Base-by-base conservation (phyloP, 2,888 invertebrate species). In the Ichneumon xanthorius region DNA sequence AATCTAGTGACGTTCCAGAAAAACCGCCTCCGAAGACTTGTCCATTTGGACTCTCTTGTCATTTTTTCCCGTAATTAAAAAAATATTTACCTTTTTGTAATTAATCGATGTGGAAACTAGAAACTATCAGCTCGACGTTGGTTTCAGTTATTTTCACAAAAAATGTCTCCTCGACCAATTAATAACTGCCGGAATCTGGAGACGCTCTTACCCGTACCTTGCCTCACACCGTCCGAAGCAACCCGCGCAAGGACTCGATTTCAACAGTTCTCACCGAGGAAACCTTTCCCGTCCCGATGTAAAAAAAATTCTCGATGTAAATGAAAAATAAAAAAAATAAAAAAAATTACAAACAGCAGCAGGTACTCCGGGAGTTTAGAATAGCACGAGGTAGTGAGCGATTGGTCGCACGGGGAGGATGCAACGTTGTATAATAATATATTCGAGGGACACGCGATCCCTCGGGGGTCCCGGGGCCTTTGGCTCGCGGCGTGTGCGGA, bases 401-500 rank as follows among this genome's bases (percentile, higher is more conserved):
- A 79, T 83, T 53, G 83, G 67, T 37, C 71, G 45, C 37, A 55
- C 78, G 70, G 50, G 30, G 63, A 55, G 72, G 65, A 80, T 71
- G 76, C 80, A 84, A 80, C 73, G 75, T 55, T 79, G 75, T 76
- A 71, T 79, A 75, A 84, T 80, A 71, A 80, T 76, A 80, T 71
- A 72, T 53, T 48, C 48, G 75, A 48, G 71, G 11, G 30, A 80
- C 84, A 84, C 84, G 84, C 84, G 84, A 84, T 84, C 71, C 26
- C 63, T 45, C 22, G 4, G 22, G 63, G 68, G 55, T 40, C 55
- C 53, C n/a, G 50, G 22, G 37, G 33, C 26, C 37, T 16, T 22
- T 19, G n/a, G 37, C 63, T 48, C 14, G 33, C 45, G 40, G 68
- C 58, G 63, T 45, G 70, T 61, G 48, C 76, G 55, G 58, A 63